These are phyloP conservation scores for Copidosoma floridanum DNA, from an alignment of 1,140 invertebrate genomes.

Conservation along the genomic window DNA sequence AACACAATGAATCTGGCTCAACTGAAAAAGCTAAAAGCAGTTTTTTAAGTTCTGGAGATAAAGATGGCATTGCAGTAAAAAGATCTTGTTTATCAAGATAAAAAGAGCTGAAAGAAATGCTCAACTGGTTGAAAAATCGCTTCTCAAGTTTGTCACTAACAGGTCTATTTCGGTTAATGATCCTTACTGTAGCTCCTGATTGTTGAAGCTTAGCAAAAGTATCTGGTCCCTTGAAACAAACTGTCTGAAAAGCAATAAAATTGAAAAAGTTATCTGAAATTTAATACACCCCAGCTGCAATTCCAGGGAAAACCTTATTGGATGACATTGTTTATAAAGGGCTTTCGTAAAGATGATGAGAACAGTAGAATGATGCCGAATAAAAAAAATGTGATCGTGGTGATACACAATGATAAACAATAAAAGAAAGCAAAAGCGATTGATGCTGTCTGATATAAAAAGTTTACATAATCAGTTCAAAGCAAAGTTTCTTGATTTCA, in stretches of 20 bases:
- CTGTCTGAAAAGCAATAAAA: background rate
- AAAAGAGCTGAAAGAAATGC: background rate
- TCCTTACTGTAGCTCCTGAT: conserved; percentile 1
- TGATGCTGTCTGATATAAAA: background rate
- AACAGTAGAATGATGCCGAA: conserved; percentile 2
- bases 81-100: background rate
- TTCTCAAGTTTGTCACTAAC: background rate
- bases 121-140: background rate
- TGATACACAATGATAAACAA: conserved; percentile 1
- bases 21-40: background rate
- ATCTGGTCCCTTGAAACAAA: background rate
- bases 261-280: background rate
- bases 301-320: background rate
- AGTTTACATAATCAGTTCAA: conserved; percentile 6
- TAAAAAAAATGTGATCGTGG: conserved; percentile 1
- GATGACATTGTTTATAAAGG: background rate
- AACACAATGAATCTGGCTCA: background rate
- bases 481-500: background rate
- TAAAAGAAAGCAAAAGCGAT: background rate
- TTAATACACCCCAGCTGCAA: background rate
- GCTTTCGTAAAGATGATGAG: background rate
- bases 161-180: background rate
- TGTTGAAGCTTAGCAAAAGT: background rate
- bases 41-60: background rate
- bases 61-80: background rate